Evolutionary conservation across 2,888 invertebrate species (phyloP), one percentile per base, ranked within the genome.

Genomic region (Laspeyria flexula): DNA sequence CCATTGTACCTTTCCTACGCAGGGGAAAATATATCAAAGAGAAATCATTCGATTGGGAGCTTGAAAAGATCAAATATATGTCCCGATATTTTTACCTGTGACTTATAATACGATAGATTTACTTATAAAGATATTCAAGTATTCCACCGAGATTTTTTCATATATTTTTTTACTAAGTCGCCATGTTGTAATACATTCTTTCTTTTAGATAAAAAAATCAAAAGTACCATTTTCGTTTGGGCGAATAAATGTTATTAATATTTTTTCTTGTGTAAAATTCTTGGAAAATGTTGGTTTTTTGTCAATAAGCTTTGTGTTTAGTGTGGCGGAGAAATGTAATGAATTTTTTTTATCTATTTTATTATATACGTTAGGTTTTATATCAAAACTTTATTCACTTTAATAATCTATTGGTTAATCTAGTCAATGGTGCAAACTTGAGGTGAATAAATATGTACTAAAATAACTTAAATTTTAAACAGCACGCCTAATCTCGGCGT

Each of bases 31-130:
- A 86, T 85, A 85, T 89, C 88, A 89, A 90, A 90, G 90, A 75
- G 64, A 75, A 84, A 66, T 75, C 80, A 76, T 75, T 86, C 85
- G 83, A 88, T 87, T 76, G 86, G 75, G 77, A 83, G 56, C 88
- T 86, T 85, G 86, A 88, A 90, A 90, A 89, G 89, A 90, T 90
- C 90, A 90, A 90, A 89, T 82, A 77, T 77, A 66, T 73, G 72
- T 56, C 43, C 42, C 72, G 51, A 73, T 75, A 68, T 72, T 77
- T 63, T 74, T 80, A 83, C 82, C 81, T 83, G 81, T 73, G 75
- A 82, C 81, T 71, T 81, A 75, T 81, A 66, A 75, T 73, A 75
- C 45, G 59, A 62, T 60, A 44, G 63, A 70, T 68, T 69, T 70
- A 29, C 46, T 44, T 66, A 44, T 60, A 53, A 65, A 68, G 54